Conservation (phyloP, 2,113 vertebrate species). For the Bujurquina vittata region DNA sequence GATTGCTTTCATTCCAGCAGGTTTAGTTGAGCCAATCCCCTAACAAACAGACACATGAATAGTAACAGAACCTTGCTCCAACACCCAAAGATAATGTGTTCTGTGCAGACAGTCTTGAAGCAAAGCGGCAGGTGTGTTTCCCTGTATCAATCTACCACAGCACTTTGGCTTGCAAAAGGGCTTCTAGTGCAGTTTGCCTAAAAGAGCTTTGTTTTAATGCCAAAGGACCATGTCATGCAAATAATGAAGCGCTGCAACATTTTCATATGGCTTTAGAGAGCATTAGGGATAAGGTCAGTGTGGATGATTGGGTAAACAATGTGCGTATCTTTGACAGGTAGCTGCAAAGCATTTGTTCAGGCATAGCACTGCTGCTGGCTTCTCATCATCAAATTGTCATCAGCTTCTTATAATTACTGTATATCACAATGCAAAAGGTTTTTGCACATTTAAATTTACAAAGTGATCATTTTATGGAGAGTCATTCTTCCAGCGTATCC, state of each 20-base stretch:
- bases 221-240: background rate
- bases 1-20: background rate
- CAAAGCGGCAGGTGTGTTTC: background rate
- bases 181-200: background rate
- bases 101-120: background rate
- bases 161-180: background rate
- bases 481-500: background rate
- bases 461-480: background rate
- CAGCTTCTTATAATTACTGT: background rate
- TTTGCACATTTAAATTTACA: background rate
- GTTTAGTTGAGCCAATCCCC: background rate
- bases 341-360: background rate
- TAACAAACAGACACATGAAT: background rate
- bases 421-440: background rate
- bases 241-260: background rate
- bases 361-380: background rate
- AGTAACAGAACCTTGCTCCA: background rate
- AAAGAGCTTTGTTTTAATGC: conserved; percentile 1
- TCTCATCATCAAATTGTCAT: background rate
- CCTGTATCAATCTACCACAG: background rate
- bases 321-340: background rate
- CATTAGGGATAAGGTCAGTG: background rate
- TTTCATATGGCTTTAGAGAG: background rate
- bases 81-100: background rate
- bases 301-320: background rate